Evolutionary conservation across 2,888 invertebrate species (phyloP), one percentile per base, ranked within the genome.

Genomic region (Ophioninae sp.): DNA sequence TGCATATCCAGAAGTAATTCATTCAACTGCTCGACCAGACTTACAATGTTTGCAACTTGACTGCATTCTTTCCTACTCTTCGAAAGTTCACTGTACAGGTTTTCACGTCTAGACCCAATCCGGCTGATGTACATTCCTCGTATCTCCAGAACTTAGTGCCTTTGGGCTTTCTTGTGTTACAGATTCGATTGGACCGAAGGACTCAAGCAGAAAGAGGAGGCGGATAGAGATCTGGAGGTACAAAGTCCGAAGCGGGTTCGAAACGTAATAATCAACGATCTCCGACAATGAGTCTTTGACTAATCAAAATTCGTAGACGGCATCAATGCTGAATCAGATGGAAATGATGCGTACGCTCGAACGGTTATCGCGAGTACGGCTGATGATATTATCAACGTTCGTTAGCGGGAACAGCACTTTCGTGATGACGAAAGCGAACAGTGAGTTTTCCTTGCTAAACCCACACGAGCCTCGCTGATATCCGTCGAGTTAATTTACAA

Each of bases 121-220:
- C 51, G 17, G 51, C 13, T 51, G 17, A 51, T 51, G 17, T 51
- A 30, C 51, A 17, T 51, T 51, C 17, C 13, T 51, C 51, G 51
- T 51, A 51, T 17, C 2, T 51, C 3, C 17, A 13, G 51, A 3
- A 23, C 17, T 51, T 51, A 13, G 22, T 41, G n/a, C 13, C 44
- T 44, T 51, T 68, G 17, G 44, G 8, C 6, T 51, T 72, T 86
- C 85, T 65, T 20, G 81, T 79, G 59, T 91, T 91, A 22, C 90
- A 92, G 92, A 90, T 91, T 90, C 88, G 88, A 89, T 86, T 30
- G 87, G 88, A 88, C 86, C 87, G 85, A 88, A 87, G 90, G 88
- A 87, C 88, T 88, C 87, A 89, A 87, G 87, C 88, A 88, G 88
- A 88, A 88, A 88, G 89, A 84, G 30, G 80, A 6, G 64, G 69